A percentile compares a stretch with the other conserved stretches of the same genome.
These are phyloP conservation scores for Callimorpha dominula DNA, from an alignment of 2,888 invertebrate species.

Conservation along the genomic window DNA sequence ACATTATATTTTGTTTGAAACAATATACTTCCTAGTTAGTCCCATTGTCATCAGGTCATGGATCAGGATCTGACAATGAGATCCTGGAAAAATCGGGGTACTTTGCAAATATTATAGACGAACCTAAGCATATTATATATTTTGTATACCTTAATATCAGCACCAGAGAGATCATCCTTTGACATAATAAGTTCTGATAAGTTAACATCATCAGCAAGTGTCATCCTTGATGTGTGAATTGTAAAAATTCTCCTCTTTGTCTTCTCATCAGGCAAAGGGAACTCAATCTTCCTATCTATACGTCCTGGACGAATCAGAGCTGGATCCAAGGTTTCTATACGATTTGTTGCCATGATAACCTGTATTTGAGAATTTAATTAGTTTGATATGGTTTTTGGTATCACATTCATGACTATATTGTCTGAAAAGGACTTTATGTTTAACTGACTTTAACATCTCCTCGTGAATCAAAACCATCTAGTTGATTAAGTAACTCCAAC, in stretches of 20 bases:
- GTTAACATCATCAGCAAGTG: conserved; percentile 98
- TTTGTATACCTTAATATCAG: conserved; percentile 93
- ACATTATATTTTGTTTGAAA: too few relatives aligned
- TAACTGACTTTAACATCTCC: conserved; percentile 96
- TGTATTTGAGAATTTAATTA: conserved; percentile 59
- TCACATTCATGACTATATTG: not conserved
- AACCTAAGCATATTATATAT: conserved; percentile 54
- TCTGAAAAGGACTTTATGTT: not conserved
- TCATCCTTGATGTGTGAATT: conserved; percentile 99
- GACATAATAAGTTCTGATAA: conserved; percentile 99
- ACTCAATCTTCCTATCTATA: conserved; percentile 99
- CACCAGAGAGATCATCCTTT: conserved; percentile 99
- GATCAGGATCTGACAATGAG: too few relatives aligned
- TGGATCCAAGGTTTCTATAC: conserved; percentile 99
- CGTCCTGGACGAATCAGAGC: conserved; percentile 99
- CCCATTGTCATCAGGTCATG: too few relatives aligned
- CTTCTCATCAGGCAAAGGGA: conserved; percentile 99
- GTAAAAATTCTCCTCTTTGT: conserved; percentile 98
- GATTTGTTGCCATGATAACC: conserved; percentile 99
- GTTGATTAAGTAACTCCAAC: conserved; percentile 99
- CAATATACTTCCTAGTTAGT: too few relatives aligned
- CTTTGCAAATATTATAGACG: too few relatives aligned
- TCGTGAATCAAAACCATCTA: conserved; percentile 98
- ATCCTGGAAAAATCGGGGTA: too few relatives aligned
- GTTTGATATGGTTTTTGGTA: not conserved